phyloP scores from a whole-genome alignment of 2,888 invertebrate genomes.

The Stenurella melanura region DNA sequence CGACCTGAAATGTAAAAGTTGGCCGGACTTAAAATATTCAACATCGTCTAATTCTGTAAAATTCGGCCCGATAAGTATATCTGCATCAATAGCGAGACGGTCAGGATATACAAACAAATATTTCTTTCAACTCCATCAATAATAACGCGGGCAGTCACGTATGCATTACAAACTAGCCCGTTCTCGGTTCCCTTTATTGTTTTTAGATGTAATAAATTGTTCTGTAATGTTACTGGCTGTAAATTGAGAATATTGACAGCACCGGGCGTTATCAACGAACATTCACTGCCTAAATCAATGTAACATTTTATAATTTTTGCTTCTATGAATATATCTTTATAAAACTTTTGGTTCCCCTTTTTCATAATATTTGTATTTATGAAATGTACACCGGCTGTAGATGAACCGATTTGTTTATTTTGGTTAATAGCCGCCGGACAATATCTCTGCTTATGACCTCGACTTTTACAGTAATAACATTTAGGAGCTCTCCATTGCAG shows the following conservation, averaged over 20 bases:
- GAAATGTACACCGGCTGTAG: no score
- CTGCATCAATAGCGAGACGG: background rate
- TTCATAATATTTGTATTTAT: no score
- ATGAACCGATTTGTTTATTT: background rate
- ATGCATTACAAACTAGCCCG: background rate
- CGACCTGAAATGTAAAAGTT: background rate
- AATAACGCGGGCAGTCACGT: background rate
- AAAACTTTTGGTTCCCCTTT: background rate
- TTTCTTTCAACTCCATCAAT: background rate
- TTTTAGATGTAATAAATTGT: background rate
- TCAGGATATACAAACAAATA: background rate
- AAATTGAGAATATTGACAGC: background rate
- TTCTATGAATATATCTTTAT: background rate
- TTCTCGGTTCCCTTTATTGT: background rate
- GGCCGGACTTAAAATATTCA: background rate
- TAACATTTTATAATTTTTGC: background rate
- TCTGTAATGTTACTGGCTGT: background rate
- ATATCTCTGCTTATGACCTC: background rate
- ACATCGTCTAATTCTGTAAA: conserved; percentile 9
- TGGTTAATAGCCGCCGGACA: background rate
- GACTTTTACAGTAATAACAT: background rate
- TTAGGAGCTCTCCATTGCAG: background rate
- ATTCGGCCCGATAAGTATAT: conserved; percentile 1
- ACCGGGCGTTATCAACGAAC: background rate
- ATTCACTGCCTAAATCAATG: conserved; percentile 5